Evolutionary conservation across 2,888 invertebrate species (phyloP), one percentile per base, ranked within the genome.

Genomic region (Busseola fusca): DNA sequence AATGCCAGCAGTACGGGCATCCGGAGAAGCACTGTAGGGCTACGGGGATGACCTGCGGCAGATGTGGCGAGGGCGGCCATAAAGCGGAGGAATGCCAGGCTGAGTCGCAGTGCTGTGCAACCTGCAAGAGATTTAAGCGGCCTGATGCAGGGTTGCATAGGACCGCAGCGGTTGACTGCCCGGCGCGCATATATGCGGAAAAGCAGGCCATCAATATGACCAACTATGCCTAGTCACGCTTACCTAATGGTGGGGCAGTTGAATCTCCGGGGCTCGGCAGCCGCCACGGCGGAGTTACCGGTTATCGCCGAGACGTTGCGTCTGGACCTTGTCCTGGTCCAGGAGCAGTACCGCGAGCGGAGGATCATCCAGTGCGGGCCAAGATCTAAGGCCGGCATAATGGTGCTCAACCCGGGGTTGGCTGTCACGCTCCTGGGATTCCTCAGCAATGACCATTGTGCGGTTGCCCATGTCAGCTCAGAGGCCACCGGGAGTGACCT

Each of bases 131-230:
- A 0, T 83, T 86, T 12, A 74, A 72, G 9, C 54, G 78, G 0
- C 64, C 70, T 3, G n/a, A n/a, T n/a, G n/a, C n/a, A n/a, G n/a
- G n/a, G n/a, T n/a, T n/a, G n/a, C n/a, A n/a, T n/a, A n/a, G 82
- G 0, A 87, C 86, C 0, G 82, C 77, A 1, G 68, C 84, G 0
- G 0, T n/a, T 0, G n/a, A 57, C 5, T 86, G 86, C 64, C 85
- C 85, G 0, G 84, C 83, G 0, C 67, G 84, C 0, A 0, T 52
- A 0, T 52, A 82, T 42, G 87, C 86, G 0, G 85, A 85, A 52
- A 69, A 67, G 18, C 56, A 68, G 54, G 54, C 69, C 0, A 60
- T 76, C 0, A 45, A 37, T 0, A 62, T 62, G 34, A 74, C 71
- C 10, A 60, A 67, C 0, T 82, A 85, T 84, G 81, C 72, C 48